phyloP scores from a whole-genome alignment of 92 coral and sea anemone species.

The Chrysogorgia sp. region DNA sequence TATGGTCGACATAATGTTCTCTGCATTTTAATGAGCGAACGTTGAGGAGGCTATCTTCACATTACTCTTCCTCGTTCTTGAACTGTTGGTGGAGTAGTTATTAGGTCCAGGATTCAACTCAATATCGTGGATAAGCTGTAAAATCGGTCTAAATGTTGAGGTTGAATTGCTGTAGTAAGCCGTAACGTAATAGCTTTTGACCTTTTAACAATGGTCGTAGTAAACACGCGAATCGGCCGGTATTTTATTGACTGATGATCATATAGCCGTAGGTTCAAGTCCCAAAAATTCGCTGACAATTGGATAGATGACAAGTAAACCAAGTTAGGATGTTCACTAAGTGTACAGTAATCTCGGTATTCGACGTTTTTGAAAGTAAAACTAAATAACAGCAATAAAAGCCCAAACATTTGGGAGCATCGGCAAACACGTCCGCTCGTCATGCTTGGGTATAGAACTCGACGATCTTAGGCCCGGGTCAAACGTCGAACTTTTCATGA shows the following conservation, averaged over 20 bases:
- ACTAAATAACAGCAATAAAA: no score
- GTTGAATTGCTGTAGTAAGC: slow-evolving; percentile 58
- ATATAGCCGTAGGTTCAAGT: not conserved
- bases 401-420: no score
- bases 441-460: no score
- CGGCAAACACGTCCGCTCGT: no score
- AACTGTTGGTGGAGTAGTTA: not conserved
- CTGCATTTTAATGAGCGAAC: not conserved
- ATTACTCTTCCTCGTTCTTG: slow-evolving; percentile 35
- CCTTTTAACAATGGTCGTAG: slow-evolving; percentile 31
- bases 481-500: no score
- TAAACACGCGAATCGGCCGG: slow-evolving; percentile 43
- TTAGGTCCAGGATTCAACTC: slow-evolving; percentile 60
- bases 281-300: slow-evolving; percentile 6
- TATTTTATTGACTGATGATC: not conserved
- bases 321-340: no score
- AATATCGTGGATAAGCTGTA: slow-evolving; percentile 57
- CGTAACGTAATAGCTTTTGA: slow-evolving; percentile 41
- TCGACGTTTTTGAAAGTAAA: no score
- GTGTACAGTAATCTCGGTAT: no score
- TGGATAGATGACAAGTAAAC: not conserved
- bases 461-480: no score
- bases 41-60: slow-evolving; percentile 51
- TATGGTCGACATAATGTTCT: no score
- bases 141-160: slow-evolving; percentile 51